phyloP scores from a whole-genome alignment of 1,140 invertebrate genomes.

The Thaumatotibia leucotreta region DNA sequence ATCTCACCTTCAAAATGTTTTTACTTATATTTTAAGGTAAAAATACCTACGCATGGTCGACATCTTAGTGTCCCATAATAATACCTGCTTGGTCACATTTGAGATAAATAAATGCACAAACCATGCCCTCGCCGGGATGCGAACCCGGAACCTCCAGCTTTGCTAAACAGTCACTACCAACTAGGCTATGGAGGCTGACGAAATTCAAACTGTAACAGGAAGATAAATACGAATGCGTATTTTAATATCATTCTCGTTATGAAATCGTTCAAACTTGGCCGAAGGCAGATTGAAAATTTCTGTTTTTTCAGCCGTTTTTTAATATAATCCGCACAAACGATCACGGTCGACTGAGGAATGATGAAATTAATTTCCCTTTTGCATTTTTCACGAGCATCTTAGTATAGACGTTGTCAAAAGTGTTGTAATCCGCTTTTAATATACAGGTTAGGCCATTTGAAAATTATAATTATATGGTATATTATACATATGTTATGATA shows the following conservation, averaged over 20 bases:
- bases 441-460: not conserved
- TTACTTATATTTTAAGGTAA: no score
- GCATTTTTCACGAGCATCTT: constrained; percentile 6
- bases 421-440: not conserved
- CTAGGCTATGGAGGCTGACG: no score
- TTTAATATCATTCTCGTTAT: constrained; percentile 5
- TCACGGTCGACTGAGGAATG: constrained; percentile 1
- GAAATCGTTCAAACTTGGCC: not conserved
- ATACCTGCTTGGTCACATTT: no score
- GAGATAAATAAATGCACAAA: no score
- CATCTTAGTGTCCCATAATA: no score
- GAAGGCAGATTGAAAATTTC: not conserved
- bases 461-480: not conserved
- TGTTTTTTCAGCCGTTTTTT: constrained; percentile 5
- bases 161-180: no score
- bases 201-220: not conserved
- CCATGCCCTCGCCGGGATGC: no score
- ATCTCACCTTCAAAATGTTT: no score
- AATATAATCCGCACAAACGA: constrained; percentile 7
- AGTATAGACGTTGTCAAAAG: not conserved
- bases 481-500: no score
- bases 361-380: constrained; percentile 13
- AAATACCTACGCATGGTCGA: no score
- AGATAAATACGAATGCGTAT: not conserved
- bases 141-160: no score